Evolutionary conservation across 2,113 vertebrate genomes (phyloP).

Genomic region (Chionis minor): DNA sequence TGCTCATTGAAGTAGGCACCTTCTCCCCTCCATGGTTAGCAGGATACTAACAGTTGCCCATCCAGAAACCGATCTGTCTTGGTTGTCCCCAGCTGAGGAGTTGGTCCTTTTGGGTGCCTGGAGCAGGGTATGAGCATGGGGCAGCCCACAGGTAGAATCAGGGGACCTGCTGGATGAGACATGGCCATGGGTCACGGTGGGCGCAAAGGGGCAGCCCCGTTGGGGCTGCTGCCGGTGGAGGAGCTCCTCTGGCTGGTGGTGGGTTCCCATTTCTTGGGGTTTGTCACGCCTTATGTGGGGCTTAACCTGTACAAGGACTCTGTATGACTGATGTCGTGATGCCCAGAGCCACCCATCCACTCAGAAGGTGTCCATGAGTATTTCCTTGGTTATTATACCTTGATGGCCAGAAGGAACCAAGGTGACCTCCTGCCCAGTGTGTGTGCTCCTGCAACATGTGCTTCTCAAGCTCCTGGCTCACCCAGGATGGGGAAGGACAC

Average conservation of each 20-base stretch:
- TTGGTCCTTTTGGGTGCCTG: background rate
- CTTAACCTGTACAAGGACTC: background rate
- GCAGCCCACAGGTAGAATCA: background rate
- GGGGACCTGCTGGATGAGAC: background rate
- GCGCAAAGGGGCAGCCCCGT: accelerated
- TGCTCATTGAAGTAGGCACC: background rate
- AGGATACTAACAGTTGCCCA: background rate
- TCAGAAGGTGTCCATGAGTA: background rate
- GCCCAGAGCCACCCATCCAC: background rate
- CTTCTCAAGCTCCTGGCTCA: background rate
- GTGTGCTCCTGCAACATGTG: background rate
- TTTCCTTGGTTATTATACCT: background rate
- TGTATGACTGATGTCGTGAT: too few relatives aligned
- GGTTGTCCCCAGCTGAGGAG: background rate
- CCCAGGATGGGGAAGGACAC: background rate
- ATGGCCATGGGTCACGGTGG: accelerated
- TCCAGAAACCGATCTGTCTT: background rate
- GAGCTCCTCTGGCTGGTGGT: background rate
- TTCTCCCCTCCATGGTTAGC: background rate
- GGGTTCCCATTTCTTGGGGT: background rate
- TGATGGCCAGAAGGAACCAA: background rate
- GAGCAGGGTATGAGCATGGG: background rate
- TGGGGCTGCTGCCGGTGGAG: background rate
- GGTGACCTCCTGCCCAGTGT: background rate
- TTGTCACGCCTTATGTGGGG: accelerated